Base-by-base conservation (phyloP, 1,140 invertebrate genomes). In the Ruditapes philippinarum region DNA sequence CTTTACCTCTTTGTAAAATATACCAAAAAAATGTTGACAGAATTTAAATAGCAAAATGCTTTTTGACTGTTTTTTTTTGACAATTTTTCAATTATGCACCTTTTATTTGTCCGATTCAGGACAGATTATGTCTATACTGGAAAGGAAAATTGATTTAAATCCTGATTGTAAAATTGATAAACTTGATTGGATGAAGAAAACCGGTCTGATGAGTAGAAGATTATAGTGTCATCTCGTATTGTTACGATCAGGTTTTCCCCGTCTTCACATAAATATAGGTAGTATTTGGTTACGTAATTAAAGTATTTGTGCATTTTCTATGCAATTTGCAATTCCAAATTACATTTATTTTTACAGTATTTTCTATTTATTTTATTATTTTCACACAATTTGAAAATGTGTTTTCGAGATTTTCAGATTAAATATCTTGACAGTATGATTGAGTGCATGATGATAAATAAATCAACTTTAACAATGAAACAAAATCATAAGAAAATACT, bases 141-240 rank as follows among this genome's bases (percentile, higher is more conserved):
- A 76, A 76, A 25, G 0, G 65, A 38, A 70, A 70, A 70, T 70
- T 70, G 65, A 70, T 70, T 70, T 70, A 70, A 38, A 70, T n/a
- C n/a, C 33, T 70, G 65, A 70, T 70, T 38, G n/a, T 70, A 1
- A 70, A 70, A 70, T 38, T 70, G 65, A 70, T 70, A 70, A 70
- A 36, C 17, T 5, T 45, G 33, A 22, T n/a, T 14, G 4, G 65
- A 36, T 38, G 65, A 38, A 70, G 36, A 28, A 33, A 40, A 70
- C 17, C 38, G 9, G 38, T 70, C 38, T 70, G 33, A 70, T 38
- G 33, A 17, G 0, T 70, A 19, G 14, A 62, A 62, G 65, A 40
- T 70, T 70, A 70, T 17, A 28, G 65, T 70, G 65, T 70, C 65
- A 70, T 40, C 65, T 70, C 14, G 1, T 38, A 38, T 38, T 70